phyloP scores from a whole-genome alignment of 2,888 invertebrate species.

The Tachina grossa region DNA sequence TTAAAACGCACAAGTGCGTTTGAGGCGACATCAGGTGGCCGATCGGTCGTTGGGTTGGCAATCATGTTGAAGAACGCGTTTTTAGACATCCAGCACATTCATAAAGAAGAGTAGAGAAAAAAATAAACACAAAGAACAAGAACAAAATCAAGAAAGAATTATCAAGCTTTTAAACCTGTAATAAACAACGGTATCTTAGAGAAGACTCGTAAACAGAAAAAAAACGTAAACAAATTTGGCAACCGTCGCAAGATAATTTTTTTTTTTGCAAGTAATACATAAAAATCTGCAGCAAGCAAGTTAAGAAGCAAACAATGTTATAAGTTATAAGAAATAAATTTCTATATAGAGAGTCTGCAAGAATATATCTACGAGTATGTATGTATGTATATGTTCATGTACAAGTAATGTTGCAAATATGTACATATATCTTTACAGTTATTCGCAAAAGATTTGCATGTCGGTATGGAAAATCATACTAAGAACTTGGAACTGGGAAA shows the following conservation, averaged over 20 bases:
- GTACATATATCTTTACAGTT: background rate
- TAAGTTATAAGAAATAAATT: background rate
- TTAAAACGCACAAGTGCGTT: conserved; percentile 66
- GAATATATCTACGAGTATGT: too few species aligned
- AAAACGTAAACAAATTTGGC: conserved; percentile 52
- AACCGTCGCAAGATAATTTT: conserved; percentile 40
- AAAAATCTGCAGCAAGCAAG: conserved; percentile 1
- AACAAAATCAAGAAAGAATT: conserved; percentile 20
- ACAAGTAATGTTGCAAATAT: background rate
- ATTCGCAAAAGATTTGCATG: background rate
- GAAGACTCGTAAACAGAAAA: background rate
- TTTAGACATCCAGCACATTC: background rate
- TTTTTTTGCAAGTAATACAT: background rate
- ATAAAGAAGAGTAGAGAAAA: background rate
- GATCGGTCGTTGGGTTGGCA: background rate
- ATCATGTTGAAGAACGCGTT: conserved; percentile 50
- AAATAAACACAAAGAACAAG: conserved; percentile 1
- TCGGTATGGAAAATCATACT: background rate
- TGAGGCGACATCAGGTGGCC: conserved; percentile 66
- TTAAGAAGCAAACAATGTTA: conserved; percentile 14
- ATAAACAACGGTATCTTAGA: conserved; percentile 56
- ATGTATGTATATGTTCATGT: too few species aligned
- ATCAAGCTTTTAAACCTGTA: conserved; percentile 59
- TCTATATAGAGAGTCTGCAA: too few species aligned
- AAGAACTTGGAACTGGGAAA: background rate